Conservation (phyloP, 2,888 invertebrate species). For the Meliscaeva auricollis region DNA sequence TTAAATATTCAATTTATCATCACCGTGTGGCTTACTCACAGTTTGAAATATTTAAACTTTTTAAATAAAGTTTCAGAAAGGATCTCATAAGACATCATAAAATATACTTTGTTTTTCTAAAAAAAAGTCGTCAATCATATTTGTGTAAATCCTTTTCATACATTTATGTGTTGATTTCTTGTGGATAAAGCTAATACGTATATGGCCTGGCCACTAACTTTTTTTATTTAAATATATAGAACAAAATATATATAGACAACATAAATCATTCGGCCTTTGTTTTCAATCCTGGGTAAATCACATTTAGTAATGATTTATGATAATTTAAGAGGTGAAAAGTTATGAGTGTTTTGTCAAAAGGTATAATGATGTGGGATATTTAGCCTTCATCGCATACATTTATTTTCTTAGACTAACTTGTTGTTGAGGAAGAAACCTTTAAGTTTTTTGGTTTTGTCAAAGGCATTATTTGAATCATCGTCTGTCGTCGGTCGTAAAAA, state of each 20-base stretch:
- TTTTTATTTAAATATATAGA: too few species aligned
- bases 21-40: too few species aligned
- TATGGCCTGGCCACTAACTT: too few species aligned
- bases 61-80: slow-evolving; percentile 1
- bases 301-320: slow-evolving; percentile 23
- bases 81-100: slow-evolving; percentile 10
- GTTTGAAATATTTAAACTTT: slow-evolving; percentile 6
- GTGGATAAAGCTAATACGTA: background rate
- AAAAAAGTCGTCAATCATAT: slow-evolving; percentile 34
- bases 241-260: background rate
- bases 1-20: too few species aligned
- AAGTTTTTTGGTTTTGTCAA: too few species aligned
- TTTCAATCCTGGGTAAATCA: slow-evolving; percentile 12
- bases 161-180: slow-evolving; percentile 16
- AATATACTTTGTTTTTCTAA: background rate
- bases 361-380: background rate
- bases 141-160: slow-evolving; percentile 15
- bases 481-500: too few species aligned
- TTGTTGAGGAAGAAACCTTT: too few species aligned
- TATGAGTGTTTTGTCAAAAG: slow-evolving; percentile 23
- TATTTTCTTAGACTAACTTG: too few species aligned
- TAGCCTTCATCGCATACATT: slow-evolving; percentile 9
- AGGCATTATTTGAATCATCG: too few species aligned
- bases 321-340: slow-evolving; percentile 19
- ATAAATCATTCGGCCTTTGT: slow-evolving; percentile 28